Conservation (phyloP, 1,140 invertebrate genomes). For the Mycetomoellerius zeteki region DNA sequence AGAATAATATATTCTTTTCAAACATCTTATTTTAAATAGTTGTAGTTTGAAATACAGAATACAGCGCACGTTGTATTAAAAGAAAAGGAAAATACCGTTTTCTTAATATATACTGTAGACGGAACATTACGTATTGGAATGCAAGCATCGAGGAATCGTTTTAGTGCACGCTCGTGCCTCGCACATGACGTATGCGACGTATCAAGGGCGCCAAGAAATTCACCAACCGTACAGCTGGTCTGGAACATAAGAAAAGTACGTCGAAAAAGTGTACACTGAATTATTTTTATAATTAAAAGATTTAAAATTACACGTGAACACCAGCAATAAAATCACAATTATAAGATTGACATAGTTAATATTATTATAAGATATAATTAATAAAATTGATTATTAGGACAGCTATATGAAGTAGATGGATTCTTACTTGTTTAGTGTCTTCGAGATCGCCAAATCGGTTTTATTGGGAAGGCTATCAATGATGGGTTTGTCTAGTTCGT, state of each 20-base stretch:
- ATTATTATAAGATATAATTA: neutral
- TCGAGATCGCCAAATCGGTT: slow-evolving; percentile 37
- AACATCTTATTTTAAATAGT: slow-evolving; percentile 3
- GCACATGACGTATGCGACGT: slow-evolving; percentile 71
- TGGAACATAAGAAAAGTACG: slow-evolving; percentile 70
- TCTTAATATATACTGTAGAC: slow-evolving; percentile 25
- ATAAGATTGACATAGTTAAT: slow-evolving; percentile 6
- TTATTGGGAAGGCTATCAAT: slow-evolving; percentile 27
- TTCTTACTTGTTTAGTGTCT: slow-evolving; percentile 55
- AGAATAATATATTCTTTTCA: neutral
- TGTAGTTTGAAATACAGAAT: neutral
- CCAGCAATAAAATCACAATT: slow-evolving; percentile 6
- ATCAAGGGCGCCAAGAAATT: slow-evolving; percentile 81
- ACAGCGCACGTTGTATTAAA: neutral
- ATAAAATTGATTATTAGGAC: slow-evolving; percentile 15
- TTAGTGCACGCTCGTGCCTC: slow-evolving; percentile 44
- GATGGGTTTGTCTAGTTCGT: neutral
- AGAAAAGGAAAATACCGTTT: slow-evolving; percentile 19
- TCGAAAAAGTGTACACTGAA: slow-evolving; percentile 2
- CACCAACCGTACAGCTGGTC: slow-evolving; percentile 76
- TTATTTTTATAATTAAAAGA: slow-evolving; percentile 49
- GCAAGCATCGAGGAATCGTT: neutral
- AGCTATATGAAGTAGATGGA: neutral
- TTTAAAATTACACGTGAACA: neutral
- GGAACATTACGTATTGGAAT: slow-evolving; percentile 23